A percentile compares a stretch with the other conserved stretches of the same genome.
Conservation (phyloP, 2,888 invertebrate species). For the Azorinus chamasolen region DNA sequence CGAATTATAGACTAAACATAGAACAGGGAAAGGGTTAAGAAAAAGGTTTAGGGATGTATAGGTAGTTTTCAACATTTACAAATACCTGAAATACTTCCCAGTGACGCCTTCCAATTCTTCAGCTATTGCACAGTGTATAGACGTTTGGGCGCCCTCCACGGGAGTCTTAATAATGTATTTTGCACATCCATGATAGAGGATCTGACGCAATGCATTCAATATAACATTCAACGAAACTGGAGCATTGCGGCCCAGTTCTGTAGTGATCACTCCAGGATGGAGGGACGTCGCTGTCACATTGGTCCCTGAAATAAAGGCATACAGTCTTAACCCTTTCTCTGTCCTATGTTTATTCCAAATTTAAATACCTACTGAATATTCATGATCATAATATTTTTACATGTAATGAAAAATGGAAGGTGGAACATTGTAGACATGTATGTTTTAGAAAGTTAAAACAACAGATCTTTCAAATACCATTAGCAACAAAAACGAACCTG, state of each 20-base stretch:
- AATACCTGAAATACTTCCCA: slow-evolving; percentile 76
- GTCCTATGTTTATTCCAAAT: no score
- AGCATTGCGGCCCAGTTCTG: slow-evolving; percentile 28
- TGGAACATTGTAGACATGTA: no score
- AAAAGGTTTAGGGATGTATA: no score
- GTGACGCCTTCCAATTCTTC: slow-evolving; percentile 62
- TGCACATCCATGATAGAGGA: neutral
- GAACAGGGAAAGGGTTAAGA: no score
- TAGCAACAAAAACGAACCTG: no score
- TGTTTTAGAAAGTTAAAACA: no score
- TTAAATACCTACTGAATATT: no score
- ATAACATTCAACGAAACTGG: neutral
- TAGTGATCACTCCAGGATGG: slow-evolving; percentile 31
- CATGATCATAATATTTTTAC: no score
- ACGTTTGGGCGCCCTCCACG: slow-evolving; percentile 76
- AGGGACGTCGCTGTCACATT: slow-evolving; percentile 37
- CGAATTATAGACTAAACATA: no score
- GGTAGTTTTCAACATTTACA: slow-evolving; percentile 7
- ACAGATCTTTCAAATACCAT: no score
- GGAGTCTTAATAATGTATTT: slow-evolving; percentile 60
- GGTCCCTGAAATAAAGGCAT: slow-evolving; percentile 9
- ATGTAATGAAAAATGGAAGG: no score
- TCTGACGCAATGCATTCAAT: neutral
- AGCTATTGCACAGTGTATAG: slow-evolving; percentile 74
- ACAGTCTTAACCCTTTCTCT: no score